phyloP scores from a whole-genome alignment of 2,797 vertebrate genomes.

The Trachurus trachurus region DNA sequence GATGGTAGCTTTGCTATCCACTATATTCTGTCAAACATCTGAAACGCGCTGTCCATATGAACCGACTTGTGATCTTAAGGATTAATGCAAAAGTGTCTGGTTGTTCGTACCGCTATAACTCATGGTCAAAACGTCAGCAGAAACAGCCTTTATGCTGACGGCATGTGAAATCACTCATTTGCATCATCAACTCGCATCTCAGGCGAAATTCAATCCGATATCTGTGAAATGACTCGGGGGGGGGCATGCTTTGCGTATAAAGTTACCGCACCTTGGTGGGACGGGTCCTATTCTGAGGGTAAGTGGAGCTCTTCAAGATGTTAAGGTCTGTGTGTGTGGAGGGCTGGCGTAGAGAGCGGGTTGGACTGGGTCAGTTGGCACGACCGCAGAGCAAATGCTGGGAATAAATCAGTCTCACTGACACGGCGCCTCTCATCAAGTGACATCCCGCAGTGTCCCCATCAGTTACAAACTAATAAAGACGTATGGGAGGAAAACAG shows the following conservation, averaged over 20 bases:
- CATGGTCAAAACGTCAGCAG: conserved; percentile 70
- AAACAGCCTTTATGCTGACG: conserved; percentile 60
- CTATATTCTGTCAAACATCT: conserved; percentile 74
- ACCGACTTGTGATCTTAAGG: conserved; percentile 72
- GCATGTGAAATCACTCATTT: conserved; percentile 70
- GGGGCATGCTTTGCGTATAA: conserved; percentile 62
- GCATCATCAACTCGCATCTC: conserved; percentile 71
- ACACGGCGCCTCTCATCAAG: conserved; percentile 85
- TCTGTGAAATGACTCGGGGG: conserved; percentile 63
- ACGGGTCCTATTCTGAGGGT: conserved; percentile 76
- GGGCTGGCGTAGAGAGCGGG: conserved; percentile 55
- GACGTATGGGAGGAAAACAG: conserved; percentile 83
- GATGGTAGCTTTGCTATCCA: conserved; percentile 39
- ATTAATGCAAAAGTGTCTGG: conserved; percentile 70
- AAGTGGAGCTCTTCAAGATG: conserved; percentile 68
- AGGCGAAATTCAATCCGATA: conserved; percentile 73
- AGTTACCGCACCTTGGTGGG: conserved; percentile 70
- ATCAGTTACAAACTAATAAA: conserved; percentile 86
- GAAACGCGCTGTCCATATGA: conserved; percentile 64
- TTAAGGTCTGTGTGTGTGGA: conserved; percentile 46
- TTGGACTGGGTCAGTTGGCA: conserved; percentile 81
- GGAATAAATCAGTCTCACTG: conserved; percentile 86
- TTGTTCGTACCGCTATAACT: conserved; percentile 73
- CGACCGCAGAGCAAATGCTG: conserved; percentile 78
- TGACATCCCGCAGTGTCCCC: conserved; percentile 80